Evolutionary conservation across 2,113 vertebrate genomes (phyloP).

Genomic region (Eurypyga helias): DNA sequence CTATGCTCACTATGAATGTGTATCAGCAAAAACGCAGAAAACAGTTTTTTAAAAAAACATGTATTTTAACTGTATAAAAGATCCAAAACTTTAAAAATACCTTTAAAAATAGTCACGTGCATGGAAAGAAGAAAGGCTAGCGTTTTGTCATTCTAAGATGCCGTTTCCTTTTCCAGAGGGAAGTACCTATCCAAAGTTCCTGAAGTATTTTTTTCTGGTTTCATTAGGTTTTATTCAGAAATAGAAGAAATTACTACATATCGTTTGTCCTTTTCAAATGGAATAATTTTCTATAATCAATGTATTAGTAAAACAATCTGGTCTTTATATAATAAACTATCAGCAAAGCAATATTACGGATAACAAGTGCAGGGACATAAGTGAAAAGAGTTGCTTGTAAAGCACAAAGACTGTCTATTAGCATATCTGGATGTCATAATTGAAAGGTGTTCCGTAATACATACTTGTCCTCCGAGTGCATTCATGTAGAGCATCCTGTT

Average conservation of each 20-base stretch:
- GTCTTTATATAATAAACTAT: background rate
- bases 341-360: background rate
- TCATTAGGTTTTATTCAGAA: background rate
- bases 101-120: background rate
- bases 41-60: background rate
- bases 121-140: background rate
- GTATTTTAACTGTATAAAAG: background rate
- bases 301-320: background rate
- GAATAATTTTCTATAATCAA: background rate
- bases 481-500: background rate
- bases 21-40: background rate
- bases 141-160: background rate
- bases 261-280: background rate
- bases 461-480: background rate
- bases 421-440: background rate
- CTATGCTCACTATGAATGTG: background rate
- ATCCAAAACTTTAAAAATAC: background rate
- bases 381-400: background rate
- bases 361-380: background rate
- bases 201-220: background rate
- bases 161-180: background rate
- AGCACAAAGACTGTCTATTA: background rate
- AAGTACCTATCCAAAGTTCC: background rate
- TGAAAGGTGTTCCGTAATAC: background rate
- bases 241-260: background rate